Base-by-base conservation (phyloP, 1,140 invertebrate genomes). In the Neodiprion lecontei region DNA sequence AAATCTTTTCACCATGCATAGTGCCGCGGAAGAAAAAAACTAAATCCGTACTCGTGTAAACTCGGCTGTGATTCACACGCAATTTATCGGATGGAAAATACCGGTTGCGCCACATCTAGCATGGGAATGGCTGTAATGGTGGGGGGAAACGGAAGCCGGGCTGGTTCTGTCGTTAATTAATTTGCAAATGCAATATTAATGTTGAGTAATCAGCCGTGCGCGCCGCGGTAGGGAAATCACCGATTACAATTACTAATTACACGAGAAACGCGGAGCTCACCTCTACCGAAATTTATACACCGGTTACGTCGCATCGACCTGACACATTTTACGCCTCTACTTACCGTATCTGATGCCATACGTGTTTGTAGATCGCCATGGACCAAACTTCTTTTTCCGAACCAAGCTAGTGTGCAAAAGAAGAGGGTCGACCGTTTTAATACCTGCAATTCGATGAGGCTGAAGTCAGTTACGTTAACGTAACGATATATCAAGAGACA, bases 111-210 rank as follows among this genome's bases (percentile, higher is more conserved):
- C 28, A 40, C 28, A 40, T 40, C 28, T 0, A 40, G 28, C 28
- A 40, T 40, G 28, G 28, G 28, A 40, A 40, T 40, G 28, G 28
- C 28, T 40, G 28, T 40, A 40, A 40, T 40, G 28, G 28, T 40
- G 28, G 28, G 28, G 28, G 28, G 28, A 40, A 40, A 40, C 28
- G 28, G 28, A 40, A 40, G 77, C 67, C 67, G 49, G 67, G 76
- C 74, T 77, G 74, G 81, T 78, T 83, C 82, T 83, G 80, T 83
- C 81, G 79, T 83, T 85, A 86, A 87, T 86, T 87, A 85, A 86
- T 87, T 85, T 79, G 77, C 78, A 75, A 85, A 83, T 85, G 81
- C 79, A 84, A 85, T 86, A 87, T 86, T 85, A 82, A 86, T 86
- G 82, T 76, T 85, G 83, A 86, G 85, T 87, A 87, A 87, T 87